phyloP scores from a whole-genome alignment of 2,797 vertebrate species.

The Xenopus petersii region DNA sequence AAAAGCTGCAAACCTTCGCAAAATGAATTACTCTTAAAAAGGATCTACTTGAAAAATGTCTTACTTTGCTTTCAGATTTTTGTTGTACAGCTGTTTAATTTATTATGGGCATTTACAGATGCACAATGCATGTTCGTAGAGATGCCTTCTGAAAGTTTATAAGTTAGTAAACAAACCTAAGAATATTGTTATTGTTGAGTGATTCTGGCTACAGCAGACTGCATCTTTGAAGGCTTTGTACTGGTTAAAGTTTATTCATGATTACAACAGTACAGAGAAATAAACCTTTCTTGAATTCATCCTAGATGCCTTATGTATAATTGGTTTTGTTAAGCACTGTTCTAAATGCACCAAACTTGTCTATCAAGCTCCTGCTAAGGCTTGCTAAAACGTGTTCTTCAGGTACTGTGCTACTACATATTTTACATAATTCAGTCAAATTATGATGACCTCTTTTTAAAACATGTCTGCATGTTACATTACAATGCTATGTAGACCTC shows the following conservation, averaged over 20 bases:
- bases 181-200: neutral
- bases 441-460: constrained; percentile 45
- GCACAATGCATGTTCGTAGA: too few relatives aligned
- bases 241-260: constrained; percentile 1
- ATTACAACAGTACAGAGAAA: constrained; percentile 6
- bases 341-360: constrained; percentile 60
- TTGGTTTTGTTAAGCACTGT: constrained; percentile 59
- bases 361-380: constrained; percentile 61
- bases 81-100: too few relatives aligned
- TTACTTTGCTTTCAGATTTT: too few relatives aligned
- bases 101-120: too few relatives aligned
- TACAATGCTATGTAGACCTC: neutral
- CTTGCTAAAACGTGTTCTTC: constrained; percentile 63
- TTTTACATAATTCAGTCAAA: constrained; percentile 59
- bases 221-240: constrained; percentile 2
- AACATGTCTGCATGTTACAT: constrained; percentile 2
- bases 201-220: neutral
- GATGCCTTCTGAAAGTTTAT: neutral
- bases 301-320: constrained; percentile 51
- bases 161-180: neutral
- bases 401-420: constrained; percentile 55
- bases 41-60: too few relatives aligned
- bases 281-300: constrained; percentile 18
- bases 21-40: too few relatives aligned
- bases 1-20: too few relatives aligned